A percentile compares a stretch with the other conserved stretches of the same genome.
phyloP scores from a whole-genome alignment of 2,113 vertebrate species.

The Nannospalax galili region DNA sequence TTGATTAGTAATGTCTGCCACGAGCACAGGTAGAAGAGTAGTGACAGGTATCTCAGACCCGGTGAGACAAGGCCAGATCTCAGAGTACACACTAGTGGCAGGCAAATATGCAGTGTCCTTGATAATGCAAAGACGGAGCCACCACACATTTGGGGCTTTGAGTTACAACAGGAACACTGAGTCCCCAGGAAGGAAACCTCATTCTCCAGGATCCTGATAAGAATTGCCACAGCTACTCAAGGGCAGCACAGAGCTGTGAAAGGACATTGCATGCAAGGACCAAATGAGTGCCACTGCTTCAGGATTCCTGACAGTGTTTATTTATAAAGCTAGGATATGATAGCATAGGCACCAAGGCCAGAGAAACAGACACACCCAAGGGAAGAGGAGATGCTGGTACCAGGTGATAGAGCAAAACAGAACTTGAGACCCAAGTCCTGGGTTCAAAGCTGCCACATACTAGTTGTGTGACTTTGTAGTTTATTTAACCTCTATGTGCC shows the following conservation, averaged over 20 bases:
- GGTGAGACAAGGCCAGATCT: conserved; percentile 56
- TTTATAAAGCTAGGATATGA: background rate
- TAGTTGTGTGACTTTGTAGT: background rate
- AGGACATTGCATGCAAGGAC: no score
- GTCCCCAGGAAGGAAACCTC: conserved; percentile 57
- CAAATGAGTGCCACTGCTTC: background rate
- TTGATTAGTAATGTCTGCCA: background rate
- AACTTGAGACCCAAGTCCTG: background rate
- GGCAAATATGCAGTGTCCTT: conserved; percentile 15
- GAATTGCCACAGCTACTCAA: background rate
- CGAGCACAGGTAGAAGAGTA: background rate
- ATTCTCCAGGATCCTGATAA: background rate
- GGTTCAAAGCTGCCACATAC: background rate
- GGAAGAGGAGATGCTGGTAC: background rate
- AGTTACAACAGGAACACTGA: conserved; percentile 57
- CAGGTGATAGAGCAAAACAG: background rate
- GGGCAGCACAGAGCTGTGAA: fast-evolving
- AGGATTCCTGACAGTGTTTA: background rate
- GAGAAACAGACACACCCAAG: background rate
- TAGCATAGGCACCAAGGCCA: background rate
- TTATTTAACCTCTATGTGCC: background rate
- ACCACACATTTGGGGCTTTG: conserved; percentile 62
- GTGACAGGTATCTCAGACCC: background rate
- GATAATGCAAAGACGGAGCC: background rate
- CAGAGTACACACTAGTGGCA: conserved; percentile 57